Evolutionary conservation across 2,888 invertebrate genomes (phyloP).

Genomic region (Pandemis cinnamomeana): DNA sequence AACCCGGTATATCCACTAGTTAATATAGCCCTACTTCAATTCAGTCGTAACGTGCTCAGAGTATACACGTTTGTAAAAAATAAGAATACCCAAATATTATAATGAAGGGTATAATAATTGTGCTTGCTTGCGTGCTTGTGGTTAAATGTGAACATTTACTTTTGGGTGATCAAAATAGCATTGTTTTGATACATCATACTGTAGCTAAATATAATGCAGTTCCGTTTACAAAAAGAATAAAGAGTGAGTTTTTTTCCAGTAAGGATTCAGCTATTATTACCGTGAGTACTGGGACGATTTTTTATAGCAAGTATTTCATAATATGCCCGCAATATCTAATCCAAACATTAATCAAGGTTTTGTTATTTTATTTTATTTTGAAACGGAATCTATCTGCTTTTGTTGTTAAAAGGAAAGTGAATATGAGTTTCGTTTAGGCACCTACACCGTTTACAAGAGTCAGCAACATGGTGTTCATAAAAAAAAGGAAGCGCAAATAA

Average conservation of each 20-base stretch:
- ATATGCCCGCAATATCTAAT: neutral
- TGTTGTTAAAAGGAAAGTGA: too few species aligned
- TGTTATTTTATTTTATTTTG: too few species aligned
- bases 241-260: conserved; percentile 60
- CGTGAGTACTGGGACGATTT: conserved; percentile 53
- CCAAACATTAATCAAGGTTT: too few species aligned
- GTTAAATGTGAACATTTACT: conserved; percentile 55
- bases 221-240: conserved; percentile 58
- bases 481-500: too few species aligned
- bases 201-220: conserved; percentile 52
- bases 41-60: conserved; percentile 3
- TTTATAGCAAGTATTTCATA: neutral
- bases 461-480: too few species aligned
- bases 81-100: neutral
- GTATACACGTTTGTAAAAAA: neutral
- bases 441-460: too few species aligned
- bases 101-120: conserved; percentile 11
- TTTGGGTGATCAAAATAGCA: conserved; percentile 55
- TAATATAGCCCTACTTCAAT: conserved; percentile 2
- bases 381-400: too few species aligned
- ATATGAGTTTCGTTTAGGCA: too few species aligned
- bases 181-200: conserved; percentile 54
- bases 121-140: neutral
- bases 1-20: neutral
- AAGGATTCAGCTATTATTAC: conserved; percentile 53